These are phyloP conservation scores for Gymnodraco acuticeps DNA, from an alignment of 2,797 vertebrate genomes.

Conservation along the genomic window DNA sequence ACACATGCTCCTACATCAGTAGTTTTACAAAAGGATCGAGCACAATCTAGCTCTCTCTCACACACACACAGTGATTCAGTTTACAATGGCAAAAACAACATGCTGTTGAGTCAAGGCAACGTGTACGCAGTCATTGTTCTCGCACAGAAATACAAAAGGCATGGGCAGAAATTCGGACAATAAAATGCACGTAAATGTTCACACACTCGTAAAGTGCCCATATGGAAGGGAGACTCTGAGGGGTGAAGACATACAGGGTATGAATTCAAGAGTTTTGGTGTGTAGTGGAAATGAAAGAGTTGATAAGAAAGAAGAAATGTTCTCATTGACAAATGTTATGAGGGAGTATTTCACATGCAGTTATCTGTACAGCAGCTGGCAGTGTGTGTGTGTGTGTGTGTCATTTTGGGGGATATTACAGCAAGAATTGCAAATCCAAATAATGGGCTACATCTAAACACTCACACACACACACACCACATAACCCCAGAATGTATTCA, in stretches of 20 bases:
- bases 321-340: conserved; percentile 22
- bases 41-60: conserved; percentile 36
- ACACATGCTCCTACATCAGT: conserved; percentile 20
- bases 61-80: conserved; percentile 32
- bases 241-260: conserved; percentile 45
- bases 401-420: conserved; percentile 24
- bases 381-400: conserved; percentile 10
- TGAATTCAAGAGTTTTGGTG: conserved; percentile 39
- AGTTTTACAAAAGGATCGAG: conserved; percentile 49
- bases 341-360: conserved; percentile 25
- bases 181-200: conserved; percentile 32
- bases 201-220: conserved; percentile 74
- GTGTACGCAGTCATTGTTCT: conserved; percentile 59
- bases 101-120: conserved; percentile 63
- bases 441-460: conserved; percentile 14
- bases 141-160: conserved; percentile 63
- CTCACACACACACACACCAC: conserved; percentile 27
- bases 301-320: conserved; percentile 14
- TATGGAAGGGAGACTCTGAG: conserved; percentile 50
- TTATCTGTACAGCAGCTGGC: conserved; percentile 42
- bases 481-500: conserved; percentile 35
- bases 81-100: conserved; percentile 58
- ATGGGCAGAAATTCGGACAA: conserved; percentile 43
- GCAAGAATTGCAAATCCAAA: conserved; percentile 40
- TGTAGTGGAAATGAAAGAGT: not conserved